Percentiles rank a stretch among this genome's conserved stretches.
Conservation (phyloP, 2,113 vertebrate species). For the Callospermophilus lateralis region DNA sequence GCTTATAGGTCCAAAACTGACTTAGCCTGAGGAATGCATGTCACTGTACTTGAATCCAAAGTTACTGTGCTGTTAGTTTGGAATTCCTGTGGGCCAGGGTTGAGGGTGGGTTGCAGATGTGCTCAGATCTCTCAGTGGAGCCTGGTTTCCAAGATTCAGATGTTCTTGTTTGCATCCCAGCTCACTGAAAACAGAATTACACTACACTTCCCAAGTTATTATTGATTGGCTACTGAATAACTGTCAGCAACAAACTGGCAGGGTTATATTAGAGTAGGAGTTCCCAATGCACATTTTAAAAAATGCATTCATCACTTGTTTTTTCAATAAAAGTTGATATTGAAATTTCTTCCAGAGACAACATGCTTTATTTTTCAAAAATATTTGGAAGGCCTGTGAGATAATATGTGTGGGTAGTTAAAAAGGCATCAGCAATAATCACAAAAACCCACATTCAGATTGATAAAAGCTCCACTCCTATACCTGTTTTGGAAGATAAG, state of each 20-base stretch:
- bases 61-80: slow-evolving; percentile 9
- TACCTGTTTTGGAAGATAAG: slow-evolving; percentile 43
- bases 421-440: not conserved
- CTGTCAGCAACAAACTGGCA: slow-evolving; percentile 40
- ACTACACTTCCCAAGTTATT: not conserved
- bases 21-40: not conserved
- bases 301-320: slow-evolving; percentile 7
- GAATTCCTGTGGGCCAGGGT: not conserved
- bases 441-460: not conserved
- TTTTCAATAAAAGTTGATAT: slow-evolving; percentile 23
- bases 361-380: slow-evolving; percentile 68
- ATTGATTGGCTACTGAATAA: slow-evolving; percentile 55
- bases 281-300: not conserved
- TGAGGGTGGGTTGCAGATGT: not conserved
- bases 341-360: slow-evolving; percentile 39
- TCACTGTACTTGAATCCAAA: slow-evolving; percentile 44
- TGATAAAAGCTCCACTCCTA: not conserved
- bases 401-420: slow-evolving; percentile 38
- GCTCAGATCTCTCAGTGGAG: not conserved
- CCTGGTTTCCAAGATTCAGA: slow-evolving; percentile 29
- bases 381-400: slow-evolving; percentile 59
- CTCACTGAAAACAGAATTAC: slow-evolving; percentile 56
- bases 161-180: not conserved
- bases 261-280: not conserved
- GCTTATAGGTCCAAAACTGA: not conserved